A percentile compares a stretch with the other conserved stretches of the same genome.
Conservation (phyloP, 2,113 vertebrate genomes). For the Tragelaphus buxtoni region DNA sequence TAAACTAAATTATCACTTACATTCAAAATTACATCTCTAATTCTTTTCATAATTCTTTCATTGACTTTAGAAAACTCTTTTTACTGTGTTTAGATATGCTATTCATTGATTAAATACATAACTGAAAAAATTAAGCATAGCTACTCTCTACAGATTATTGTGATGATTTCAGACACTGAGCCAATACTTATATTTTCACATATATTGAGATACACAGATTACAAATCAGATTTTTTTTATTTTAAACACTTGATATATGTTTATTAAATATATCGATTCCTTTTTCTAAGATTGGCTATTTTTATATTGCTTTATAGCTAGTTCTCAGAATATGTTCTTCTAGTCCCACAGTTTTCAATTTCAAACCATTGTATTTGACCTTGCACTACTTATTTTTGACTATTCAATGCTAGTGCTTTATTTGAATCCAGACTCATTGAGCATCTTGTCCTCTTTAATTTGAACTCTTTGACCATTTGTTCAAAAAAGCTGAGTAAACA, state of each 20-base stretch:
- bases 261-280: not conserved
- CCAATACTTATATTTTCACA: not conserved
- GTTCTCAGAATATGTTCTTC: not conserved
- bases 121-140: not conserved
- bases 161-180: not conserved
- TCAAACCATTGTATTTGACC: not conserved
- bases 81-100: not conserved
- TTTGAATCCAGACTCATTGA: not conserved
- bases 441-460: not conserved
- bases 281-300: not conserved
- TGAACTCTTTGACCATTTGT: not conserved
- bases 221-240: not conserved
- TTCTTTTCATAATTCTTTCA: not conserved
- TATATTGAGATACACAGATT: not conserved
- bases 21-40: not conserved
- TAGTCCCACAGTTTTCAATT: not conserved
- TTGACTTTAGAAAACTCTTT: not conserved
- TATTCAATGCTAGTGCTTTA: not conserved
- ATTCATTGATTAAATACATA: not conserved
- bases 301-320: not conserved
- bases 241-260: not conserved
- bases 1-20: not conserved
- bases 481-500: not conserved
- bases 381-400: not conserved
- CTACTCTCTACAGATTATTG: not conserved